These are phyloP conservation scores for Mormyrops boulengeri DNA, from an alignment of 2,797 vertebrate genomes.

Conservation along the genomic window DNA sequence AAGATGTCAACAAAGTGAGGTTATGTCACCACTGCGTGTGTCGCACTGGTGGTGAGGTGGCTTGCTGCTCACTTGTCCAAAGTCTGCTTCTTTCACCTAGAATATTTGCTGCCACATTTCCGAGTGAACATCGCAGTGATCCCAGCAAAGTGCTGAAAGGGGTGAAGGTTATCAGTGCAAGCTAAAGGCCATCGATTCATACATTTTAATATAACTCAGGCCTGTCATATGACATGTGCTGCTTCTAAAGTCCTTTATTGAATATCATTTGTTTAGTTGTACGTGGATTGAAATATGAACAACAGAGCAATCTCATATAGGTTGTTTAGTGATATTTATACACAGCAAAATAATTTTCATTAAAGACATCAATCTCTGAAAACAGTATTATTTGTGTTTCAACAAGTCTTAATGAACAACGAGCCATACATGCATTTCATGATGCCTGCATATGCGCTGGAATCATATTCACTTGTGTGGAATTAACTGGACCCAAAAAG, in stretches of 20 bases:
- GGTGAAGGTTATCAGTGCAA: background rate
- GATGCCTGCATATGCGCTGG: background rate
- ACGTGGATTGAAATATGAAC: background rate
- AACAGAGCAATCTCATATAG: background rate
- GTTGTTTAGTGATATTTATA: background rate
- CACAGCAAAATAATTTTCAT: background rate
- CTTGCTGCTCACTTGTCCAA: background rate
- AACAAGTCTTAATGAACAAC: background rate
- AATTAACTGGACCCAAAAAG: background rate
- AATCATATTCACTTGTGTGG: background rate
- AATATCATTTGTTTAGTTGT: background rate
- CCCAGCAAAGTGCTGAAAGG: background rate
- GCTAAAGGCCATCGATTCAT: background rate
- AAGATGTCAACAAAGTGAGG: background rate
- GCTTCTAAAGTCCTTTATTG: background rate
- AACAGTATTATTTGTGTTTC: background rate
- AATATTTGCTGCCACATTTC: background rate
- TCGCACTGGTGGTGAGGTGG: background rate
- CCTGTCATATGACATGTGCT: background rate
- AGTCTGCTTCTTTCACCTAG: conserved; percentile 14
- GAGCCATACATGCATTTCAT: background rate
- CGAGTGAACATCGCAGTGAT: background rate
- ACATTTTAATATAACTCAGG: background rate
- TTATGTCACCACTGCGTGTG: background rate
- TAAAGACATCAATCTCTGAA: background rate